These are phyloP conservation scores for Pemphigus obesinymphae DNA, from an alignment of 1,140 invertebrate genomes.

Conservation along the genomic window DNA sequence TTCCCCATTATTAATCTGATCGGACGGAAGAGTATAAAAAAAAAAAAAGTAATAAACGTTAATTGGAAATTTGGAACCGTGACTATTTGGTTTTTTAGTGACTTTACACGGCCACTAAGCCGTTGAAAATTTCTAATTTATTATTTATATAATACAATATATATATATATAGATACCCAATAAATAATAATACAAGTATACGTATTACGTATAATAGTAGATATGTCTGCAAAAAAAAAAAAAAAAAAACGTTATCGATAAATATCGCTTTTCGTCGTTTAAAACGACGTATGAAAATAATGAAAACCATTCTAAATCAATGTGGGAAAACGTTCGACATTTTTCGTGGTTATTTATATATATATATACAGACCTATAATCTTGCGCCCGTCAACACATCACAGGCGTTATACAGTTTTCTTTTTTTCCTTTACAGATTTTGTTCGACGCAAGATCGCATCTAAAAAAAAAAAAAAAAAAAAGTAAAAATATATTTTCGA, in stretches of 20 bases:
- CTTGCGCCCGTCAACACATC: neutral
- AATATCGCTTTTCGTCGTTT: neutral
- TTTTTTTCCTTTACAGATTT: neutral
- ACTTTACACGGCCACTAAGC: neutral
- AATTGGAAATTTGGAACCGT: slow-evolving; percentile 11
- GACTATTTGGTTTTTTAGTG: neutral
- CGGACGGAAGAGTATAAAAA: neutral
- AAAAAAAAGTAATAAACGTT: neutral
- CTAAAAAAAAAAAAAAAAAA: neutral
- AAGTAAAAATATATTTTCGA: neutral
- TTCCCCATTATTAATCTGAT: neutral
- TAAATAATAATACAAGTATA: no score
- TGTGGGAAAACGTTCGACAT: no score
- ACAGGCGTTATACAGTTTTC: neutral
- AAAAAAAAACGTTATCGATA: no score
- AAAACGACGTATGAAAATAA: neutral
- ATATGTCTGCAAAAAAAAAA: no score
- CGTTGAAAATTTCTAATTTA: no score
- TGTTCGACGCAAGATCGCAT: neutral
- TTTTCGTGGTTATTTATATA: no score
- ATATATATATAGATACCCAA: no score
- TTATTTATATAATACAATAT: no score
- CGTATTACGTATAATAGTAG: no score
- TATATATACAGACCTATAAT: no score
- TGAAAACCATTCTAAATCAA: neutral